Base-by-base conservation (phyloP, 1,140 invertebrate species). In the Drosophila ananassae region DNA sequence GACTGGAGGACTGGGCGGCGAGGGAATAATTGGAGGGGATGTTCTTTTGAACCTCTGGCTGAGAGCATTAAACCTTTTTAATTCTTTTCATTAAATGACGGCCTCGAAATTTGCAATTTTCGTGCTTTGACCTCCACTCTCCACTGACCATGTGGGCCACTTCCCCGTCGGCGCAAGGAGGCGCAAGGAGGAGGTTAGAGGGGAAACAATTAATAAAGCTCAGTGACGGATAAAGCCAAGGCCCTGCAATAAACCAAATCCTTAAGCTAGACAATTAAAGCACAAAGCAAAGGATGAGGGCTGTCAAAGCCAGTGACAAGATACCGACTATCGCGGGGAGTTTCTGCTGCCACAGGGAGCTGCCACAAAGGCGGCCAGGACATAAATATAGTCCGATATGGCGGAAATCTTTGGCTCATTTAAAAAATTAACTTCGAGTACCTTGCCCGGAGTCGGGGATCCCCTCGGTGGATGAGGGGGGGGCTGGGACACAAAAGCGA, bases 201-300 rank as follows among this genome's bases (percentile, higher is more conserved):
- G 46, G 57, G 46, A 50, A 74, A 77, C 83, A 87, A 87, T 87
- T 89, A 87, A 87, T 87, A 87, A 82, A 87, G 83, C 82, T 85
- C 74, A 85, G 66, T 68, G 62, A 47, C 55, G 51, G 30, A 51
- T 64, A 77, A 85, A 82, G 71, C 77, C 39, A 37, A 87, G 83
- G 71, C 78, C 39, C 34, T 73, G 71, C 51, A 82, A 87, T 87
- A 87, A 87, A 89, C 61, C 75, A 89, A 63, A 79, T 59, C 62
- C 78, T 68, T 89, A 87, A 87, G 82, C 79, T 73, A 73, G 79
- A 82, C 78, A 87, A 89, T 87, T 87, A 87, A 89, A 76, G 83
- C 66, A 56, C 54, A 77, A 84, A 85, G 73, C 59, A 41, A 30
- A 53, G 44, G 34, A 53, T 59, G 32, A 62, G 63, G 76, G 55